phyloP scores from a whole-genome alignment of 2,113 vertebrate species.

The Actenoides hombroni region DNA sequence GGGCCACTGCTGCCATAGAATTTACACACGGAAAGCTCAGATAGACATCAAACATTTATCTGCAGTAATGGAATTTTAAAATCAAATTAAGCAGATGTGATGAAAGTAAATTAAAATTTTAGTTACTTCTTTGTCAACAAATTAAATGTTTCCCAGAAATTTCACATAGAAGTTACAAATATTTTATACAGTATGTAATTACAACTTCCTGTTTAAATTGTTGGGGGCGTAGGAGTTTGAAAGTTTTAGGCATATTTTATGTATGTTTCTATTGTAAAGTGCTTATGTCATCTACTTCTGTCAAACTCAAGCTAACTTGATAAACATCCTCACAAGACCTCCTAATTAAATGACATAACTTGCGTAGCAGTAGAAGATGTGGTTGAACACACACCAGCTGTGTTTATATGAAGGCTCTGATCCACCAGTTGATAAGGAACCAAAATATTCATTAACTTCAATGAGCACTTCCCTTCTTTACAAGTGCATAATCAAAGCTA shows the following conservation, averaged over 20 bases:
- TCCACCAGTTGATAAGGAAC: conserved; percentile 38
- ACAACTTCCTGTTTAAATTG: not conserved
- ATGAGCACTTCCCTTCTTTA: conserved; percentile 26
- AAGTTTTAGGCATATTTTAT: not conserved
- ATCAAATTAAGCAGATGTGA: not conserved
- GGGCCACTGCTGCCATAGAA: not conserved
- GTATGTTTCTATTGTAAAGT: not conserved
- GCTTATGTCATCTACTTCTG: not conserved
- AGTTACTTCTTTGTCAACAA: not conserved
- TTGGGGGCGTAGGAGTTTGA: not conserved
- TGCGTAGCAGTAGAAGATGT: not conserved
- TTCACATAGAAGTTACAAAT: not conserved
- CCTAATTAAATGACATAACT: not conserved
- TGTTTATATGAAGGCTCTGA: conserved; percentile 40
- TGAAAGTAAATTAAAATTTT: not conserved
- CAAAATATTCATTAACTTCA: conserved; percentile 63
- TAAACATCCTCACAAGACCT: conserved; percentile 25
- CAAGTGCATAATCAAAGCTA: conserved; percentile 12
- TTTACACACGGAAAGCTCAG: not conserved
- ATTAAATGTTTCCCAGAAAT: not conserved
- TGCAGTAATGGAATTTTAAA: not conserved
- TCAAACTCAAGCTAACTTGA: not conserved
- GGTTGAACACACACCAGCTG: conserved; percentile 43
- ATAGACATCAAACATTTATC: not conserved
- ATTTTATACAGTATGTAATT: not conserved